Base-by-base conservation (phyloP, 2,797 vertebrate species). In the Eleutherodactylus coqui region DNA sequence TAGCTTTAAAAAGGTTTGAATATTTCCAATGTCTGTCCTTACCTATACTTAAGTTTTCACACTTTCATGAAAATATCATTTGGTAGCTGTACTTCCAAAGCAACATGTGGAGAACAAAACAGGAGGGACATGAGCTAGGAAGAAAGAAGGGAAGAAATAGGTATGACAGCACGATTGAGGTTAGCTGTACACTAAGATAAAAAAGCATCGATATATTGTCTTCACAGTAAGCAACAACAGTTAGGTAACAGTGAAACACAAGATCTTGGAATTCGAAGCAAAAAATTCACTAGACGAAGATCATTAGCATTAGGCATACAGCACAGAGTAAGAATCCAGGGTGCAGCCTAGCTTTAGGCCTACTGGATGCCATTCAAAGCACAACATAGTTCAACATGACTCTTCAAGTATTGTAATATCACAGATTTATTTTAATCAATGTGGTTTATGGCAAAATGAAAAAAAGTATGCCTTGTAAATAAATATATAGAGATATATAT, bases 1-100 rank as follows among this genome's bases (percentile, higher is more conserved):
- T 91, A 88, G 89, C 89, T 91, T 92, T 91, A 94, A 96, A 96
- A 96, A 93, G 93, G 86, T 92, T 91, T 93, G 91, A 90, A 93
- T 90, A 90, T 91, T 92, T 93, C 87, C 88, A 90, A 47, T 27
- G 69, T 60, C 36, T 77, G 55, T 47, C 53, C 79, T 83, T 83
- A 51, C 79, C 73, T 38, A 69, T 89, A 86, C 83, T 93, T 89
- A 38, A 82, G 75, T 86, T 91, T 90, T 90, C 90, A 69, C 1
- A 89, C 90, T 80, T 85, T 92, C 90, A 90, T 90, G 88, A 91
- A 90, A 87, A 93, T 38, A 88, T 80, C 90, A 91, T 90, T 94
- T 89, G 72, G 92, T 92, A 90, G 92, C 90, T 92, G 82, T 90
- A 93, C 91, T 89, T 90, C 93, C 90, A 89, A 92, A 92, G 90